Percentiles rank a stretch among this genome's conserved stretches.
phyloP scores from a whole-genome alignment of 2,888 invertebrate genomes.

The Tineola bisselliella region DNA sequence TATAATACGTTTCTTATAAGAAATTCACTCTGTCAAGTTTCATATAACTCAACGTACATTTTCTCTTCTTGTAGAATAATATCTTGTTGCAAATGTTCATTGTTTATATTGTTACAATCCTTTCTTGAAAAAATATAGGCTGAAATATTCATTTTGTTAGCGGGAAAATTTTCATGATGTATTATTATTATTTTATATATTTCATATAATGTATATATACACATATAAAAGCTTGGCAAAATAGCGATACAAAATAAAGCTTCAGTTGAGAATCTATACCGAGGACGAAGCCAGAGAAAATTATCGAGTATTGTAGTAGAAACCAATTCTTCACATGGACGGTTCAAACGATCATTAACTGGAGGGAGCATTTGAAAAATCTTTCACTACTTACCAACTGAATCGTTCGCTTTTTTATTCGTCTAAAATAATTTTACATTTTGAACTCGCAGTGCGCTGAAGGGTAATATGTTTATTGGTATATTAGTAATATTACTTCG shows the following conservation, averaged over 20 bases:
- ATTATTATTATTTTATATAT: too few relatives aligned
- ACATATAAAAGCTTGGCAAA: too few relatives aligned
- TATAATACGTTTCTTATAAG: background rate
- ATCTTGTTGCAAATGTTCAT: too few relatives aligned
- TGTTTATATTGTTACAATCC: too few relatives aligned
- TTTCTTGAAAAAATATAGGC: too few relatives aligned
- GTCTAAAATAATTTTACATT: too few relatives aligned
- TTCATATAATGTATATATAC: too few relatives aligned
- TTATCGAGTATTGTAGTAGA: conserved; percentile 16
- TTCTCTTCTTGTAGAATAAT: background rate
- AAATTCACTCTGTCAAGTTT: background rate
- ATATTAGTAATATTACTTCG: too few relatives aligned
- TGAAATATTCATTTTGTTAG: too few relatives aligned
- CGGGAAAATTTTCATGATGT: too few relatives aligned
- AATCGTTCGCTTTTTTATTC: background rate
- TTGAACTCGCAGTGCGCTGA: too few relatives aligned
- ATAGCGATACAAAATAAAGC: background rate
- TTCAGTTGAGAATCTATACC: background rate
- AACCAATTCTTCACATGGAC: conserved; percentile 19
- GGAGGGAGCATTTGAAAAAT: conserved; percentile 12
- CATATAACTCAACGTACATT: background rate
- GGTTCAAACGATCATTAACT: conserved; percentile 23
- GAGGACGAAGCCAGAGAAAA: background rate
- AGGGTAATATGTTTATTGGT: too few relatives aligned
- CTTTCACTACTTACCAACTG: background rate